Evolutionary conservation across 2,888 invertebrate species (phyloP), one percentile per base, ranked within the genome.

Genomic region (Spialia ferax): DNA sequence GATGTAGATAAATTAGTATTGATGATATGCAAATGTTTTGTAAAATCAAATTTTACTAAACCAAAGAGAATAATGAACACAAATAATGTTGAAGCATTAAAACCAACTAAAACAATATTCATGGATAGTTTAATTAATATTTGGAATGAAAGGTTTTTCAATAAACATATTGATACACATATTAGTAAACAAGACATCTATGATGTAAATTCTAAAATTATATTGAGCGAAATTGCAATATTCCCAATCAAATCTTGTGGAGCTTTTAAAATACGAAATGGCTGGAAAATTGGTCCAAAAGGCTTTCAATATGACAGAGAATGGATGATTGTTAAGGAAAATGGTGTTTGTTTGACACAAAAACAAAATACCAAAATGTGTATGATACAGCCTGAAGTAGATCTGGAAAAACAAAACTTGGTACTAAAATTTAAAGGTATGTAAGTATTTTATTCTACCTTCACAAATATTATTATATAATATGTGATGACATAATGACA

Each of bases 191-290:
- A 15, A 59, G 56, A 42, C 42, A 50, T 62, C 57, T 52, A 13
- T 23, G 75, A 20, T 35, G 60, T 59, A 22, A 76, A 83, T 68
- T 74, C 80, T 10, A 78, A 79, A 59, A 82, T 86, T 29, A 67
- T 75, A 45, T 74, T 92, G 45, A 77, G 80, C 62, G 91, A 91
- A 78, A 86, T 88, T 15, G 82, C 83, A 6, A 94, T 99, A 56
- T 99, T 97, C 85, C 99, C 99, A 0, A 94, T 99, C 6, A 99
- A 99, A 91, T 99, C 99, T 0, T 99, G 99, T 87, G 98, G 96
- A 0, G 96, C 97, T 7, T 96, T 96, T 79, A 95, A 96, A 89
- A 95, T 97, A 26, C 79, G 80, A 35, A 79, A 85, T 10, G 84
- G 93, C 7, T 99, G 99, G 98, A 92, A 94, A 69, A 86, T 99